Evolutionary conservation across 1,140 invertebrate genomes (phyloP).

Genomic region (Ceratina australensis): DNA sequence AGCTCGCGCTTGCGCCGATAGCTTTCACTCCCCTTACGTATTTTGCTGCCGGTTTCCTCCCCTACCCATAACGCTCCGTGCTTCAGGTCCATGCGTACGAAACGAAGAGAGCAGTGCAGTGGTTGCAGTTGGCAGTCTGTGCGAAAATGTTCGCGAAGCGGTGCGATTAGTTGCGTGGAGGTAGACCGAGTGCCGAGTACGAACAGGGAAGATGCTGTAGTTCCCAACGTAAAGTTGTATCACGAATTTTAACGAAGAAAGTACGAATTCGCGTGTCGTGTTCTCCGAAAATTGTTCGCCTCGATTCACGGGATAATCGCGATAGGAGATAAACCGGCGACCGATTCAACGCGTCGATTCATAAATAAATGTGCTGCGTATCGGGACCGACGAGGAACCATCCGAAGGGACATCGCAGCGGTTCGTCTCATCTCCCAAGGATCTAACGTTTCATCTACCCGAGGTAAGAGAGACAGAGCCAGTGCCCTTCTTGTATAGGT

Average conservation of each 20-base stretch:
- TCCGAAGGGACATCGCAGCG: not conserved
- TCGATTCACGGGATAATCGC: not conserved
- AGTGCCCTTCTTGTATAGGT: conserved; percentile 42
- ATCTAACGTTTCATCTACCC: conserved; percentile 1
- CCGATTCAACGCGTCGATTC: not conserved
- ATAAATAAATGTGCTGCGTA: not conserved
- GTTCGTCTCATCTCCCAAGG: not conserved
- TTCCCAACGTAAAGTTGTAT: not conserved
- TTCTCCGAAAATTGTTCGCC: not conserved
- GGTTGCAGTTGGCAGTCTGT: conserved; percentile 38
- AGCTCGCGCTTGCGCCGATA: too few species aligned
- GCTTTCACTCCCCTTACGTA: too few species aligned
- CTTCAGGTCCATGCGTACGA: too few species aligned
- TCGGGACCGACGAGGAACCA: not conserved
- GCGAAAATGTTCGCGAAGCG: conserved; percentile 33
- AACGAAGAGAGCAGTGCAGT: too few species aligned
- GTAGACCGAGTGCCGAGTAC: not conserved
- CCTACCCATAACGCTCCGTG: too few species aligned
- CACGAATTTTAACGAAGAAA: not conserved
- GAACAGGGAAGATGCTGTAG: conserved; percentile 5
- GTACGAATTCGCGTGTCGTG: not conserved
- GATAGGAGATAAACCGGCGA: not conserved
- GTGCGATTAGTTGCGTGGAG: conserved; percentile 10
- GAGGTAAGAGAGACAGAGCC: conserved; percentile 34
- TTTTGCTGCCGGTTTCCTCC: too few species aligned